A percentile compares a stretch with the other conserved stretches of the same genome.
Evolutionary conservation across 64 coral and sea anemone genomes (phyloP).

Genomic region (Orbicella faveolata): DNA sequence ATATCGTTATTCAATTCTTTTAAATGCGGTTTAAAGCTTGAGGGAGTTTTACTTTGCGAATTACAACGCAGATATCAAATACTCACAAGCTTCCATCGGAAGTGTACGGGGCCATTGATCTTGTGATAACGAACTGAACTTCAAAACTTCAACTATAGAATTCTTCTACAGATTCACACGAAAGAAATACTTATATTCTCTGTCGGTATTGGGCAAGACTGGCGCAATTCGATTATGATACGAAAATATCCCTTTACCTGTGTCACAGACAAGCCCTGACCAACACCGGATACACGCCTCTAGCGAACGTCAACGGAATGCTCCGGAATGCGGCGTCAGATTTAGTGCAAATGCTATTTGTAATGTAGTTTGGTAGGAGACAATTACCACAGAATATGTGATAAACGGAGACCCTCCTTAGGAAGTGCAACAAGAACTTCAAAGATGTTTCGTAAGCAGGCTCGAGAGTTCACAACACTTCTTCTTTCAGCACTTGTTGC

Average conservation of each 20-base stretch:
- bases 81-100: background rate
- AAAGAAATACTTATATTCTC: background rate
- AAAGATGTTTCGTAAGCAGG: background rate
- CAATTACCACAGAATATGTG: background rate
- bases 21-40: background rate
- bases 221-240: background rate
- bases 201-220: background rate
- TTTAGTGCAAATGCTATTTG: background rate
- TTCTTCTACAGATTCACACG: background rate
- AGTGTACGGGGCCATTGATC: background rate
- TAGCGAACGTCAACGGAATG: conserved; percentile 4
- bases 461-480: background rate
- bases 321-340: background rate
- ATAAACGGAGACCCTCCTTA: background rate
- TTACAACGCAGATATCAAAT: background rate
- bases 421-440: background rate
- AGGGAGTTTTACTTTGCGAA: background rate
- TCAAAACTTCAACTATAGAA: background rate
- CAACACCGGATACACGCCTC: conserved; percentile 15
- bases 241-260: background rate
- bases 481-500: background rate
- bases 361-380: background rate
- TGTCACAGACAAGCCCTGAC: background rate
- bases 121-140: background rate
- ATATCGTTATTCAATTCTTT: too few relatives aligned